Evolutionary conservation across 2,797 vertebrate species (phyloP), one percentile per base, ranked within the genome.

Genomic region (Thamnophis elegans): DNA sequence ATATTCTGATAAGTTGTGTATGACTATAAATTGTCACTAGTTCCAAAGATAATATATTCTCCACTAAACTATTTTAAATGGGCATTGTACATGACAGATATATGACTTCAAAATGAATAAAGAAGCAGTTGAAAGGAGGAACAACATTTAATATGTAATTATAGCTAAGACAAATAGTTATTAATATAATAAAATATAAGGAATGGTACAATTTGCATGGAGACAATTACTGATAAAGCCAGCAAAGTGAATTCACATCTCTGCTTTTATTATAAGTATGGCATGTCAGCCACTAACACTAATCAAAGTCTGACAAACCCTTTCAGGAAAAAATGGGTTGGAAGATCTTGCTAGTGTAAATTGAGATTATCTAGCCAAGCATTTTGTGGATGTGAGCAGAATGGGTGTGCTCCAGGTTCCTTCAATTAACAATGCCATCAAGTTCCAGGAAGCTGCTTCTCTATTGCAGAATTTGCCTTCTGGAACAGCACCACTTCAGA

Each of bases 11-110:
- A 90, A 68, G 59, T 93, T 8, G 65, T 94, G 90, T 94, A 89
- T 96, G 94, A 96, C 92, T 94, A 36, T 95, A 78, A 95, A 96
- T 95, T 93, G 93, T 95, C 95, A 93, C 95, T 92, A 94, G 94
- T 96, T 96, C 85, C 55, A 60, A 87, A 96, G 93, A 94, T 96
- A 53, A 32, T 59, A 87, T 53, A n/a, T 88, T 88, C 16, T 55
- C 12, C 91, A 87, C 93, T 56, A 97, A 85, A 93, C 26, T 68
- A 94, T 90, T 94, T 89, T 94, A 97, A 96, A 96, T 94, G 55
- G 90, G 36, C 94, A 10, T 58, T 95, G 9, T 94, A 91, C 92
- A 53, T 32, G 89, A 58, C 58, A 94, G 53, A 93, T 22, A 96
- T 92, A 55, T 94, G 36, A 13, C 95, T 94, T 26, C 68, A 92